phyloP scores from a whole-genome alignment of 2,888 invertebrate species.

The Drosophila paranaensis region DNA sequence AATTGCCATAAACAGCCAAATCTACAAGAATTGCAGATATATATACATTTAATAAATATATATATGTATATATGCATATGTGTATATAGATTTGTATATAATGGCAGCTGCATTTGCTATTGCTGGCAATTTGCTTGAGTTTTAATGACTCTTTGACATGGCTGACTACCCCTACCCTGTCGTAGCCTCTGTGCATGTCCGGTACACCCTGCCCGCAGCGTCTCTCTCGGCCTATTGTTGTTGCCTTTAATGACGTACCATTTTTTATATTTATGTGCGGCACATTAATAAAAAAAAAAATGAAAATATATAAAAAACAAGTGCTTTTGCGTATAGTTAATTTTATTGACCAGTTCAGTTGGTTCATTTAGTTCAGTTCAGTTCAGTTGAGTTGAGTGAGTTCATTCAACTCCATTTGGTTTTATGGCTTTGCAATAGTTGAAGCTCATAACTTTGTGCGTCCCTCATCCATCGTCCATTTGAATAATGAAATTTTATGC shows the following conservation, averaged over 20 bases:
- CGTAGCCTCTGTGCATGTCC: not conserved
- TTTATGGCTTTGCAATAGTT: conserved; percentile 53
- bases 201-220: not conserved
- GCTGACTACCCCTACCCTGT: not conserved
- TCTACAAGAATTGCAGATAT: not conserved
- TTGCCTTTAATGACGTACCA: conserved; percentile 37
- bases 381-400: conserved; percentile 16
- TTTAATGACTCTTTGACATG: conserved; percentile 35
- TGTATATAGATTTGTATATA: not conserved
- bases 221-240: not conserved
- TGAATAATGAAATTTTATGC: conserved; percentile 29
- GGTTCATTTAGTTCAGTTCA: conserved; percentile 22
- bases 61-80: not conserved
- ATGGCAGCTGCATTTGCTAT: conserved; percentile 6
- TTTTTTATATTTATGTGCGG: conserved; percentile 53
- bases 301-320: conserved; percentile 8
- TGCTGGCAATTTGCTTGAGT: conserved; percentile 8
- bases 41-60: not conserved
- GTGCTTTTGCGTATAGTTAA: conserved; percentile 43
- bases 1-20: not conserved
- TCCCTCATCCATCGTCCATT: conserved; percentile 13
- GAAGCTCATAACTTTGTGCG: conserved; percentile 18
- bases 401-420: conserved; percentile 30
- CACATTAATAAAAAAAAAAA: conserved; percentile 49
- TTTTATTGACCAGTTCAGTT: conserved; percentile 35